Percentiles rank a stretch among this genome's conserved stretches.
Conservation (phyloP, 2,113 vertebrate genomes). For the Pollachius pollachius region DNA sequence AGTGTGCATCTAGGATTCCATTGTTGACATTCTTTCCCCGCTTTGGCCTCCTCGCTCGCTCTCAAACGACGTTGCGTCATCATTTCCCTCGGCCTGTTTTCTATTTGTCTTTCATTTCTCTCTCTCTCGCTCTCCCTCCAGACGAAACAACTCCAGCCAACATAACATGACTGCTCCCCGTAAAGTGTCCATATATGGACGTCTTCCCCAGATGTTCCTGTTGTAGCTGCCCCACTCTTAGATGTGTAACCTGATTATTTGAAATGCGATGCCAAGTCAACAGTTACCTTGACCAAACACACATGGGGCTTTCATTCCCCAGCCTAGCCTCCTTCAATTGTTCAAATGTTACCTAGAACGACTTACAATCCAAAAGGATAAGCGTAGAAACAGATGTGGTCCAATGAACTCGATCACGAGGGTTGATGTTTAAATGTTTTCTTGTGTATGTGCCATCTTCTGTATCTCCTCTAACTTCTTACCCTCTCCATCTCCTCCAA, state of each 20-base stretch:
- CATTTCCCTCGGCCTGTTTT: constrained; percentile 1
- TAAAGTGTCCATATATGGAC: constrained; percentile 66
- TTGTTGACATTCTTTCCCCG: too few species aligned
- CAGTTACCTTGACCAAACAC: constrained; percentile 44
- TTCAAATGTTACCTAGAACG: too few species aligned
- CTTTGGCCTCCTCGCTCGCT: too few species aligned
- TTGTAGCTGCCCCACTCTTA: constrained; percentile 49
- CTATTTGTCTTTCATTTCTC: constrained; percentile 24
- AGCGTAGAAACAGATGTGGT: too few species aligned
- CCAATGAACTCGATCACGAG: too few species aligned
- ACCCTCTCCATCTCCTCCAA: too few species aligned
- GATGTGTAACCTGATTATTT: constrained; percentile 55
- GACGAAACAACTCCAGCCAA: constrained; percentile 57
- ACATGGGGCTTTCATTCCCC: constrained; percentile 33
- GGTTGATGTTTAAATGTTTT: too few species aligned
- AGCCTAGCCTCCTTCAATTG: constrained; percentile 21
- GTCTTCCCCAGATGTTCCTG: constrained; percentile 40
- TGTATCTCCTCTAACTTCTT: too few species aligned
- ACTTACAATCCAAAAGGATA: too few species aligned
- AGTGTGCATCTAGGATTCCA: too few species aligned
- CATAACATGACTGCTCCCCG: constrained; percentile 34
- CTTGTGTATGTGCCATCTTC: too few species aligned
- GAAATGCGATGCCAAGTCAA: constrained; percentile 44
- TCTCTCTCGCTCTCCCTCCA: constrained; percentile 36
- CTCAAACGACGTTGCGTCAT: too few species aligned